phyloP scores from a whole-genome alignment of 2,797 vertebrate species.

The Siniperca scherzeri region DNA sequence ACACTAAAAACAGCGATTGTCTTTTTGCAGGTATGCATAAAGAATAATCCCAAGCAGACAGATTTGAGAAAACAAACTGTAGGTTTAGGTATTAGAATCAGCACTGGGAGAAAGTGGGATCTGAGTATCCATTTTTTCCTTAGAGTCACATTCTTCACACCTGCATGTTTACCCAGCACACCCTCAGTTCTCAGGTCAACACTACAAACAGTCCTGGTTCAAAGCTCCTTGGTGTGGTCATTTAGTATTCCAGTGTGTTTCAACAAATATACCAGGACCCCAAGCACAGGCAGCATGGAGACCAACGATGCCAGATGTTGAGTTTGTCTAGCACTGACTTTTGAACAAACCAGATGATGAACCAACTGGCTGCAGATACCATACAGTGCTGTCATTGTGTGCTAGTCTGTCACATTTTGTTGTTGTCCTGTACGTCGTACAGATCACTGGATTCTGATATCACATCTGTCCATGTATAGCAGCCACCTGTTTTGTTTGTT shows the following conservation, averaged over 20 bases:
- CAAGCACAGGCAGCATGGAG: conserved; percentile 76
- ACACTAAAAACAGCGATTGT: too few species aligned
- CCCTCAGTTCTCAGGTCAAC: too few species aligned
- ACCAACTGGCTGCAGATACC: conserved; percentile 91
- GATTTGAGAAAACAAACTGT: too few species aligned
- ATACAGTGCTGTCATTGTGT: conserved; percentile 73
- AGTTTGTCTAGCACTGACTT: conserved; percentile 89
- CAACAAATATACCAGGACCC: conserved; percentile 85
- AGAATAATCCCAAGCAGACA: too few species aligned
- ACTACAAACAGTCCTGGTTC: too few species aligned
- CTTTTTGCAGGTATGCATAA: too few species aligned
- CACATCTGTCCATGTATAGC: neutral
- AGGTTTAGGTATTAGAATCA: too few species aligned
- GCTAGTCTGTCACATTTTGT: neutral
- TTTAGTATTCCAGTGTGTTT: conserved; percentile 44
- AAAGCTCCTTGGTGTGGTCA: too few species aligned
- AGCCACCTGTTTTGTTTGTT: neutral
- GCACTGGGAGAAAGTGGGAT: too few species aligned
- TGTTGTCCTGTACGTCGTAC: neutral
- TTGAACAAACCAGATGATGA: conserved; percentile 87
- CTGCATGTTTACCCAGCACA: too few species aligned
- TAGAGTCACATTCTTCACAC: too few species aligned
- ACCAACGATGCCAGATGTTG: conserved; percentile 89
- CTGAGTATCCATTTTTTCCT: too few species aligned
- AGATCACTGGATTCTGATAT: neutral